phyloP scores from a whole-genome alignment of 2,888 invertebrate genomes.

The Seladonia tumulorum region DNA sequence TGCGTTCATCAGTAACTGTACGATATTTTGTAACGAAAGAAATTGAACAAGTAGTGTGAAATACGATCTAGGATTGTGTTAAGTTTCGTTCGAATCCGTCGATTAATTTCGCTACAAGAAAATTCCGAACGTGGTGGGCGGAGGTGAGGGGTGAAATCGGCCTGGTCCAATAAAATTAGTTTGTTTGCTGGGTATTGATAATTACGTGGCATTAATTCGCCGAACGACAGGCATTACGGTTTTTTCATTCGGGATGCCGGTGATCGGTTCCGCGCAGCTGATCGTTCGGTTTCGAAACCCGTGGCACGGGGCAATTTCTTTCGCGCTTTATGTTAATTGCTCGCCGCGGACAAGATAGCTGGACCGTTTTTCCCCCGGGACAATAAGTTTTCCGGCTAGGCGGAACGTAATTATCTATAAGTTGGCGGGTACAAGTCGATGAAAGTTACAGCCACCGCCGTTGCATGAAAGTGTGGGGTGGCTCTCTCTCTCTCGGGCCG shows the following conservation, averaged over 20 bases:
- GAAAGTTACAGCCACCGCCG: slow-evolving; percentile 27
- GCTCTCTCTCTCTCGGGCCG: background rate
- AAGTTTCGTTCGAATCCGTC: background rate
- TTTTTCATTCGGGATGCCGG: background rate
- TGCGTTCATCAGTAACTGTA: too few relatives aligned
- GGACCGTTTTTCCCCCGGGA: slow-evolving; percentile 32
- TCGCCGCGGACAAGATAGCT: slow-evolving; percentile 19
- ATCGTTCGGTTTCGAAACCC: slow-evolving; percentile 28
- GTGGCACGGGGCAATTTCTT: slow-evolving; percentile 28
- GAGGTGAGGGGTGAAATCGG: background rate
- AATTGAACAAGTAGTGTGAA: background rate
- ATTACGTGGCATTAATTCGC: background rate
- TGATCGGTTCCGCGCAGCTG: background rate
- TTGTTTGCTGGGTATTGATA: background rate
- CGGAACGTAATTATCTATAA: slow-evolving; percentile 47
- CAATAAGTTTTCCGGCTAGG: slow-evolving; percentile 43
- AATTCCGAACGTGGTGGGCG: background rate
- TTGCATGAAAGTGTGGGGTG: background rate
- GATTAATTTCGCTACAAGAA: background rate
- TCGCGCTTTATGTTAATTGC: slow-evolving; percentile 43
- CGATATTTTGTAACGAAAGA: too few relatives aligned
- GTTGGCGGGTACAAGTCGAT: slow-evolving; percentile 21
- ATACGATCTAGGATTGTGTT: background rate
- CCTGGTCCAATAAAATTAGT: background rate
- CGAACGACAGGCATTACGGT: background rate